Conservation (phyloP, 1,140 invertebrate species). For the Aphelenchoides fujianensis region DNA sequence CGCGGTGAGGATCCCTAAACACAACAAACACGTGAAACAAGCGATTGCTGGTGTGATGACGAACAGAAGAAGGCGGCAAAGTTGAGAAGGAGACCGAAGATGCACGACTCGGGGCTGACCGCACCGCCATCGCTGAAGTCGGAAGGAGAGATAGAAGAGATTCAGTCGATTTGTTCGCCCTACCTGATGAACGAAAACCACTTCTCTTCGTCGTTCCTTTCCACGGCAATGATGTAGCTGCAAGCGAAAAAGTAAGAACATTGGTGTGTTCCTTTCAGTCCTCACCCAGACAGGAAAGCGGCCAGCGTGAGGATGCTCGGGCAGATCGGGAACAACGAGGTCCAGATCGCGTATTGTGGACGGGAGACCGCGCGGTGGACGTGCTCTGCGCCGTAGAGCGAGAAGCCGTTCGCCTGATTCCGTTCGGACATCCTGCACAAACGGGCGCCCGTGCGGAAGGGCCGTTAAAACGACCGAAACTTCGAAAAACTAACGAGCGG, state of each 20-base stretch:
- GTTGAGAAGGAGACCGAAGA: constrained; percentile 17
- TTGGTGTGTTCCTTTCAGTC: too few relatives aligned
- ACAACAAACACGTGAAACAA: background rate
- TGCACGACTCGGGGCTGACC: constrained; percentile 16
- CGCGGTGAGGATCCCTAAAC: constrained; percentile 14
- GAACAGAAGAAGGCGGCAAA: constrained; percentile 25
- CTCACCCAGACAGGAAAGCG: background rate
- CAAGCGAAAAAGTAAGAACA: background rate
- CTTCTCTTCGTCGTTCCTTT: constrained; percentile 10
- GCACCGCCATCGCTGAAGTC: constrained; percentile 24
- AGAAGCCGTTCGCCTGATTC: background rate
- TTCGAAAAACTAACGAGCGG: too few relatives aligned
- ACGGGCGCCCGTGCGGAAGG: too few relatives aligned
- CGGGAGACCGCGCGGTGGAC: background rate
- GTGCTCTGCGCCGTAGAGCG: background rate
- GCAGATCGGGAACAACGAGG: background rate
- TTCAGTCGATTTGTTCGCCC: background rate
- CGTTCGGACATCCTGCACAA: background rate
- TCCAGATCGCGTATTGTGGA: background rate
- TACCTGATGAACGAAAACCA: constrained; percentile 24
- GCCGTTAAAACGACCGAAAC: too few relatives aligned
- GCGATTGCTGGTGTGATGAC: background rate
- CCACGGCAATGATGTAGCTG: constrained; percentile 6
- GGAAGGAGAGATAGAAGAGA: too few relatives aligned
- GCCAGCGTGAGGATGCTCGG: background rate